These are phyloP conservation scores for Botia kubotai DNA, from an alignment of 2,797 vertebrate species.

Conservation along the genomic window DNA sequence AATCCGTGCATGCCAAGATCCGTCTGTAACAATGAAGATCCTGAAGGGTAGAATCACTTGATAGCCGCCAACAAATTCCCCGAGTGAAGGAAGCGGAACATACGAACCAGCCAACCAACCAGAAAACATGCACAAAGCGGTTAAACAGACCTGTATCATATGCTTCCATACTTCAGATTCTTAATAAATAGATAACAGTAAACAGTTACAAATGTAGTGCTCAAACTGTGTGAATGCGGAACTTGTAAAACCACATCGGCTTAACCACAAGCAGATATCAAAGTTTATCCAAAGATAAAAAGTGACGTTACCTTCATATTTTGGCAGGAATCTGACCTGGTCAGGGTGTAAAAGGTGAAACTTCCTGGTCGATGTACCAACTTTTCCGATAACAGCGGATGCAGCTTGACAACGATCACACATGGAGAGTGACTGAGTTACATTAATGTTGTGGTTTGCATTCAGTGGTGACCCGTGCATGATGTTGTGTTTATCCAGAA, in stretches of 20 bases:
- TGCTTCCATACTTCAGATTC: constrained; percentile 22
- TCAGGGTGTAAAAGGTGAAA: constrained; percentile 37
- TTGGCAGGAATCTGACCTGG: background rate
- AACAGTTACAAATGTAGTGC: background rate
- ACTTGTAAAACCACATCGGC: background rate
- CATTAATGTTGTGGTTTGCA: constrained; percentile 16
- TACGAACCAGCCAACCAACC: background rate
- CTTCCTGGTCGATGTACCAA: constrained; percentile 30
- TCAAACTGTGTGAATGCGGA: background rate
- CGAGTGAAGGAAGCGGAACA: background rate
- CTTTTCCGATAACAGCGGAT: constrained; percentile 41
- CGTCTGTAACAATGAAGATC: background rate
- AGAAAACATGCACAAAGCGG: background rate
- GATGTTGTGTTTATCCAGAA: constrained; percentile 9
- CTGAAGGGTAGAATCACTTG: background rate
- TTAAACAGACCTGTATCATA: background rate
- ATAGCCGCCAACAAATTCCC: constrained; percentile 20
- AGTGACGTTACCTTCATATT: constrained; percentile 1
- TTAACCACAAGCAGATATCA: background rate
- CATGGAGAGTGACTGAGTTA: background rate
- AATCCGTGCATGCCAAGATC: constrained; percentile 12
- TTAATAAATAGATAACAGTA: background rate
- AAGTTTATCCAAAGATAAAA: background rate
- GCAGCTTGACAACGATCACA: constrained; percentile 25
- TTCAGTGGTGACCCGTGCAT: constrained; percentile 7